Evolutionary conservation across 2,113 vertebrate species (phyloP).

Genomic region (Regulus satrapa): DNA sequence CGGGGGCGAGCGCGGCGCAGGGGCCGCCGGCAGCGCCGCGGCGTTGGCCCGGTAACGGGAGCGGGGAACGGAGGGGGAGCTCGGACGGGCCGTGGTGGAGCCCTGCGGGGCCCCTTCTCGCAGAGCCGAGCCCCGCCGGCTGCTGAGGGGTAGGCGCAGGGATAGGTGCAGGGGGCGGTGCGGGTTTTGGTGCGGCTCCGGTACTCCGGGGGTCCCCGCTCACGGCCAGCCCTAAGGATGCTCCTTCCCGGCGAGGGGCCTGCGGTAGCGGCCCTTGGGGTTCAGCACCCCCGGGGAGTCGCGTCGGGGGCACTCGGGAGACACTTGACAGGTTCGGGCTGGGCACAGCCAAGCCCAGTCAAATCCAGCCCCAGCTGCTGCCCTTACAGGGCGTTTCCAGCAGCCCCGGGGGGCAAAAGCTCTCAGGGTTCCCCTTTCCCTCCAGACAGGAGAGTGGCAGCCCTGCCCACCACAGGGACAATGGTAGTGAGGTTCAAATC

Average conservation of each 20-base stretch:
- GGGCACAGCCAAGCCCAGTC: background rate
- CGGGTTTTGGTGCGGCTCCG: background rate
- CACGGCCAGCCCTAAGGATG: background rate
- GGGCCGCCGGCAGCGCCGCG: too few relatives aligned
- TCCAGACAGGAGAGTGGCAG: background rate
- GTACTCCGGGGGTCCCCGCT: background rate
- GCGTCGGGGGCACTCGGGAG: background rate
- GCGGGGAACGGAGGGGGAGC: too few relatives aligned
- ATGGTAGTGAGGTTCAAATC: rapidly evolving
- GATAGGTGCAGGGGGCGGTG: background rate
- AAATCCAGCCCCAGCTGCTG: background rate
- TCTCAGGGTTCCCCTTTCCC: too few relatives aligned
- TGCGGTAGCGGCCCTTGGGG: background rate
- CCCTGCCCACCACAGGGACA: background rate
- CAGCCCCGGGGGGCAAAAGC: background rate
- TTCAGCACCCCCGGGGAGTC: background rate
- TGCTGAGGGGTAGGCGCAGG: background rate
- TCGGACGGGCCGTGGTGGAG: too few relatives aligned
- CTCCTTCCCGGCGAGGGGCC: background rate
- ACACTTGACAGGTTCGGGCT: background rate
- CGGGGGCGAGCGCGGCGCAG: too few relatives aligned
- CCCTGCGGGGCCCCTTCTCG: background rate
- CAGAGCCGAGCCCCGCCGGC: background rate
- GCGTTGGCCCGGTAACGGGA: too few relatives aligned
- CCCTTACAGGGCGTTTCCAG: background rate